These are phyloP conservation scores for Hydrozoanthus gracilis DNA, from an alignment of 92 coral and sea anemone species.

Conservation along the genomic window DNA sequence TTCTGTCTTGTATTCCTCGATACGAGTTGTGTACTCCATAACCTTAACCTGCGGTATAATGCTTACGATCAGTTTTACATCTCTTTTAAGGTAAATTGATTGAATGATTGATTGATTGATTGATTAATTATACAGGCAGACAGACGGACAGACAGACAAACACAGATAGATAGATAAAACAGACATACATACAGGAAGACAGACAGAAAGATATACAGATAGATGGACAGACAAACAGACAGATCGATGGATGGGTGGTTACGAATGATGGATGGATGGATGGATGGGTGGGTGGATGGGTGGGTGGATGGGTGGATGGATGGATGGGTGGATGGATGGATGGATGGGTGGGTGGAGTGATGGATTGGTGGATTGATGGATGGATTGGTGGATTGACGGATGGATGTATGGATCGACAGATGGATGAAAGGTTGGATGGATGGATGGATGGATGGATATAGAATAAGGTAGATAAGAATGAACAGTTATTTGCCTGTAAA, in stretches of 20 bases:
- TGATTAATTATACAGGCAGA: not conserved
- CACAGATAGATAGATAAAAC: not conserved
- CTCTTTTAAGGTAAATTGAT: too few species aligned
- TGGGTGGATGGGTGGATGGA: not conserved
- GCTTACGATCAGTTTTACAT: not conserved
- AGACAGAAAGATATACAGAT: not conserved
- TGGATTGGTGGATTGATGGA: not conserved
- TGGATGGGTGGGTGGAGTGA: not conserved
- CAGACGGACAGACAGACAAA: not conserved
- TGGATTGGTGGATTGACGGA: not conserved
- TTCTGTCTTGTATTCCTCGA: conserved; percentile 77
- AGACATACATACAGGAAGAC: not conserved
- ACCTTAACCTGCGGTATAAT: conserved; percentile 58
- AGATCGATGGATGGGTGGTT: too few species aligned
- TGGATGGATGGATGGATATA: not conserved
- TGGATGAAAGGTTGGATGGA: not conserved
- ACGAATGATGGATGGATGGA: too few species aligned
- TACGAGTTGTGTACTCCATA: conserved; percentile 81
- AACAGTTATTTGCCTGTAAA: conserved; percentile 67
- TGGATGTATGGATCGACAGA: not conserved
- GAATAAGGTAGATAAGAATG: not conserved
- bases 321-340: too few species aligned
- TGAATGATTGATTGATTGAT: not conserved
- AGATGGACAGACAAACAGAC: not conserved
- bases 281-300: not conserved